Evolutionary conservation across 2,797 vertebrate species (phyloP), one percentile per base, ranked within the genome.

Genomic region (Jordanella pulchra): DNA sequence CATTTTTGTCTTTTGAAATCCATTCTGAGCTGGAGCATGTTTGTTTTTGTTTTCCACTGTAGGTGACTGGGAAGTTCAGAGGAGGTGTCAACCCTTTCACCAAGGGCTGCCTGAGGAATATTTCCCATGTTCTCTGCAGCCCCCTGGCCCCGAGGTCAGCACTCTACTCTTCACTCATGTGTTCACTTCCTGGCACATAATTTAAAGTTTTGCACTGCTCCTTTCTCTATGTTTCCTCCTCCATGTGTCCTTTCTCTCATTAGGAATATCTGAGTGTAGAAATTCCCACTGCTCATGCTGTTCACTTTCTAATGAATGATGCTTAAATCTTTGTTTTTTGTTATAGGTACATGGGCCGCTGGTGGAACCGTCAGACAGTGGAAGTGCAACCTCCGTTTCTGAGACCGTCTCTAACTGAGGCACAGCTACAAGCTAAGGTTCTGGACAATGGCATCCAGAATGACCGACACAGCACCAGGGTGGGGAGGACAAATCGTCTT

Each of bases 1-100:
- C 71, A 50, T 35, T 25, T 3, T 1, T 44, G 12, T 21, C 21
- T 50, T 25, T 67, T 61, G 3, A 3, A 13, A 14, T 67, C 4
- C 11, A 44, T 50, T 39, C 9, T 70, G 54, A 47, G 6, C 60
- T 67, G 13, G 1, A 69, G 67, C 3, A 1, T 27, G 54, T 67
- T 28, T n/a, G 21, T 18, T 27, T 9, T 30, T 81, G 18, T 72
- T 9, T 66, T 7, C 3, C 47, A 2, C 48, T 50, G 53, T 79
- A 99, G 98, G 98, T 99, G 83, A 99, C 98, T 0, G 98, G 98
- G 83, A 99, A 99, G 92, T 99, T 99, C 91, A 95, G 97, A 0
- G 97, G 97, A 12, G 97, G 98, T 0, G 97, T 99, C 75, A 99
- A 99, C 83, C 98, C 98, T 58, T 99, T 99, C 89, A 99, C 97